A percentile compares a stretch with the other conserved stretches of the same genome.
Evolutionary conservation across 1,140 invertebrate genomes (phyloP).

Genomic region (Cotesia typhae): DNA sequence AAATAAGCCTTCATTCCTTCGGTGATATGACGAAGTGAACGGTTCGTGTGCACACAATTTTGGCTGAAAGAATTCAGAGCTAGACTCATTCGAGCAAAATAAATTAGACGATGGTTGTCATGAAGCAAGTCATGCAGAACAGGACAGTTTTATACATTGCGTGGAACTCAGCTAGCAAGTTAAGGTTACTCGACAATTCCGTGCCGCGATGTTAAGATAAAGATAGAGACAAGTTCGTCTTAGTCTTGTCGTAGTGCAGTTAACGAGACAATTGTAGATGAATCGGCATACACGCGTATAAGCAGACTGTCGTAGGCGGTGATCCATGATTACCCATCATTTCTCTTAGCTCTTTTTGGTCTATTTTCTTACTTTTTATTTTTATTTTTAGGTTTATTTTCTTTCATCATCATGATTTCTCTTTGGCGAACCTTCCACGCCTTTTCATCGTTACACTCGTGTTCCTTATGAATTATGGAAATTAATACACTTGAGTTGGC

Average conservation of each 20-base stretch:
- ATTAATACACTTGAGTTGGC: slow-evolving; percentile 39
- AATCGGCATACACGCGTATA: background rate
- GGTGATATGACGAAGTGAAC: background rate
- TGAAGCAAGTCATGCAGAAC: slow-evolving; percentile 10
- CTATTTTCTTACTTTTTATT: background rate
- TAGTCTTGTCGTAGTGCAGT: background rate
- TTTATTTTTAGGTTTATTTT: slow-evolving; percentile 19
- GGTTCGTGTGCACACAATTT: background rate
- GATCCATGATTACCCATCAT: slow-evolving; percentile 10
- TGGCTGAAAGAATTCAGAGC: background rate
- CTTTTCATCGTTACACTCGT: slow-evolving; percentile 38
- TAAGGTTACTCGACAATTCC: background rate
- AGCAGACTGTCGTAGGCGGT: background rate
- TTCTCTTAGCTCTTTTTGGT: slow-evolving; percentile 8
- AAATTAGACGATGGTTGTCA: slow-evolving; percentile 12
- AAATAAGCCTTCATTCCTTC: slow-evolving; percentile 39
- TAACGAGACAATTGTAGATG: slow-evolving; percentile 8
- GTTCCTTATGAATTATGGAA: slow-evolving; percentile 45
- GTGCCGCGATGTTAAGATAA: background rate
- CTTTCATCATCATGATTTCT: slow-evolving; percentile 5
- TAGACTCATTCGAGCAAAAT: slow-evolving; percentile 1
- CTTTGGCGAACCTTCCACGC: slow-evolving; percentile 3
- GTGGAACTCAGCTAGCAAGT: background rate
- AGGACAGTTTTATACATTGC: background rate
- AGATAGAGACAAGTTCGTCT: background rate